Conservation (phyloP, 1,140 invertebrate genomes). For the Matsumurasca onukii region DNA sequence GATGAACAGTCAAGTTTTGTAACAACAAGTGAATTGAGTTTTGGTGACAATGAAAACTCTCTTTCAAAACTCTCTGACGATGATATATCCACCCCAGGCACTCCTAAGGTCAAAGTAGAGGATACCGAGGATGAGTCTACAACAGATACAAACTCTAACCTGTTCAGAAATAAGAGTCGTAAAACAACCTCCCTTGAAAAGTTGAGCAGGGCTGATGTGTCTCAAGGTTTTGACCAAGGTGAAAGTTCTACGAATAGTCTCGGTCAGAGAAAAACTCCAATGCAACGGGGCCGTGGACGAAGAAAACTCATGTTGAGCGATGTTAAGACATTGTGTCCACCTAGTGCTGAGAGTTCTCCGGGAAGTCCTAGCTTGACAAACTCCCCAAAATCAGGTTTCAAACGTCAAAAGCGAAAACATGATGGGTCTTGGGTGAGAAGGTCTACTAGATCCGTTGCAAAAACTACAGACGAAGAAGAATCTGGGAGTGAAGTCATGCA, state of each 20-base stretch:
- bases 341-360: no score
- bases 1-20: conserved; percentile 29
- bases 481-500: conserved; percentile 3
- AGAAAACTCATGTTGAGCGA: no score
- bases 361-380: no score
- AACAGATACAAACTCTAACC: conserved; percentile 19
- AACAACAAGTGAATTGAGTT: conserved; percentile 28
- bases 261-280: no score
- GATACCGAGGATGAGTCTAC: conserved; percentile 9
- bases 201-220: no score
- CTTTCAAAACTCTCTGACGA: conserved; percentile 16
- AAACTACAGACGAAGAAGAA: background rate
- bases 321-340: no score
- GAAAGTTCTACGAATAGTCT: no score
- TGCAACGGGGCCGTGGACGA: no score
- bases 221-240: no score
- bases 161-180: background rate
- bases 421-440: conserved; percentile 16
- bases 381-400: conserved; percentile 5
- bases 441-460: conserved; percentile 13
- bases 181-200: no score
- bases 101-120: background rate
- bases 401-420: background rate
- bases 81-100: background rate
- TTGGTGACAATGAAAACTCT: conserved; percentile 15